Base-by-base conservation (phyloP, 1,140 invertebrate genomes). In the Plutomurus gul region DNA sequence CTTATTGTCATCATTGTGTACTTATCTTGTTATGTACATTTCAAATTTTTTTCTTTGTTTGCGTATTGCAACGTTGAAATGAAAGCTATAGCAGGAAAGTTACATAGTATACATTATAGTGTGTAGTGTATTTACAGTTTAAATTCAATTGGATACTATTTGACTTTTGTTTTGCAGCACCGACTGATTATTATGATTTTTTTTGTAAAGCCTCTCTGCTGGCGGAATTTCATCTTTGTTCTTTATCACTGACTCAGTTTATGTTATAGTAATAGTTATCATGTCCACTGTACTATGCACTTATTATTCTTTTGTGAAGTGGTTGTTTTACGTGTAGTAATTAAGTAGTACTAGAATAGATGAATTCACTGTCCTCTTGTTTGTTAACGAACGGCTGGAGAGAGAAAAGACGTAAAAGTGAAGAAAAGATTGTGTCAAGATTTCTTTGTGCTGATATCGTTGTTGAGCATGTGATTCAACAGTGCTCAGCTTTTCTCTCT, bases 131-230 rank as follows among this genome's bases (percentile, higher is more conserved):
- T 51, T 51, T 51, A 51, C 18, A 51, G 13, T 51, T 51, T 51
- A 51, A 51, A 51, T 51, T 51, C 25, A 22, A 25, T 51, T 51
- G 47, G 47, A 51, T 22, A 51, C 18, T 51, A 18, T 20, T 18
- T 3, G 13, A 11, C 20, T 51, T 22, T 51, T 51, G 47, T 51
- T 22, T 51, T 22, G 18, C 47, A 51, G 47, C 47, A 8, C 47
- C 47, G 47, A 51, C 47, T 51, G 47, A 51, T 51, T 51, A 51
- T 51, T 51, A 51, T 51, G 47, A 51, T 51, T 51, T 51, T 51
- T 51, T 51, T 51, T 18, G 1, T 51, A 49, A 22, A 49, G 46
- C 46, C 46, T 22, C 46, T 10, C n/a, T n/a, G n/a, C n/a, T 51
- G 47, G 47, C 25, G 47, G 20, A 51, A 22, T 20, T 51, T 51